Evolutionary conservation across 2,888 invertebrate species (phyloP), one percentile per base, ranked within the genome.

Genomic region (Nasonovia ribisnigri): DNA sequence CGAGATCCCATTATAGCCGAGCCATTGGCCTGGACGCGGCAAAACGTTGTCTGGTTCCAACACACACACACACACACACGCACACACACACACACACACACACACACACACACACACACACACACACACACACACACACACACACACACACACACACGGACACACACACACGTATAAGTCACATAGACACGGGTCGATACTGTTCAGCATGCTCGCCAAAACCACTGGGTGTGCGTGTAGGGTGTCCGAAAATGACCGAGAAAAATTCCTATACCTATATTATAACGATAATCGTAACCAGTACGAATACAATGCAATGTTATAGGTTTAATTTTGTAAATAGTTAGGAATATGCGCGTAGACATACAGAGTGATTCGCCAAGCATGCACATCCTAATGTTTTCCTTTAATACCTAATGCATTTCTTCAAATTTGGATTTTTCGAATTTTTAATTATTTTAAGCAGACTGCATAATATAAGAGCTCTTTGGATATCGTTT

Each of bases 11-110:
- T 48, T 36, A 88, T 46, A 36, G 88, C 42, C 77, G 26, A 84
- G 51, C 88, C 60, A 92, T 92, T 88, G 51, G 88, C n/a, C 29
- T 51, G n/a, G 51, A 67, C 48, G 8, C 36, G 77, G 20, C 26
- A 67, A 92, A 92, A 42, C 24, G 77, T 92, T 92, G 46, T 88
- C 88, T 67, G 88, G 67, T 67, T 42, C 24, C 26, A 36, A 54
- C 36, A 88, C 48, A 42, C 29, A n/a, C 13, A 86, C 8, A 87
- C 86, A 10, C 16, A 43, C 13, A 87, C 26, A 5, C 8, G 26
- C 46, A 46, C 36, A 16, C 36, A 20, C 36, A 51, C 48, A 87
- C 84, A 20, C 29, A 16, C 1, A 77, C 6, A 77, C 16, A 8
- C 42, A 20, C 42, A 6, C 42, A 24, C 1, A n/a, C n/a, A 29